Base-by-base conservation (phyloP, 2,113 vertebrate species). In the Pica pica region DNA sequence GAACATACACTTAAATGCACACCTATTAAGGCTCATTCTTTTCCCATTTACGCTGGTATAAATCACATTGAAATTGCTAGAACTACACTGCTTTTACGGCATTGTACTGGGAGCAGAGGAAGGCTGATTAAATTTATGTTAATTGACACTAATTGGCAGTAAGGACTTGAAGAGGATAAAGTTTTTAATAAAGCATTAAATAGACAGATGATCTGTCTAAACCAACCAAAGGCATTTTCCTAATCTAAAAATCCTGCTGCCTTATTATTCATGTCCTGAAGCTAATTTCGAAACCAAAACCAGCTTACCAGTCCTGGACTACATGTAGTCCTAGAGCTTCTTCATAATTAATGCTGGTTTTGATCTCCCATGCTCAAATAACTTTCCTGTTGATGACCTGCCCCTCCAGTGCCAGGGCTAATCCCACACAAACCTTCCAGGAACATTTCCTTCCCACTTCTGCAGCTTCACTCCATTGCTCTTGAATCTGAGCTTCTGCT, bases 71-170 rank as follows among this genome's bases (percentile, higher is more conserved):
- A 85, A 85, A 94, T 88, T 65, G 89, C 50, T 88, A 39, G n/a
- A 76, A 55, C 83, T 74, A 10, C 19, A 11, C 39, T 77, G 82
- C 55, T 88, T 84, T 93, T 93, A 83, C 0, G 0, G 42, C 59
- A 55, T 80, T 85, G 20, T 80, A 78, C 68, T 86, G 52, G 27
- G 39, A 94, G 60, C 56, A 85, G 59, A 88, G 90, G 70, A 8
- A 6, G 17, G 7, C n/a, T 93, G 76, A 90, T 94, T 92, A 93
- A 86, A 86, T 96, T 87, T 28, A 63, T 88, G 63, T 83, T 93
- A 94, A 93, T 92, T 95, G 83, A 86, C 79, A 88, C 44, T 93
- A 94, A 96, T 93, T 94, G 85, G 33, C 84, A 83, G 60, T 83
- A 88, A 93, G 42, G 63, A 85, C 67, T 85, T 77, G 39, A 93